Conservation (phyloP, 2,113 vertebrate species). For the Carlito syrichta region DNA sequence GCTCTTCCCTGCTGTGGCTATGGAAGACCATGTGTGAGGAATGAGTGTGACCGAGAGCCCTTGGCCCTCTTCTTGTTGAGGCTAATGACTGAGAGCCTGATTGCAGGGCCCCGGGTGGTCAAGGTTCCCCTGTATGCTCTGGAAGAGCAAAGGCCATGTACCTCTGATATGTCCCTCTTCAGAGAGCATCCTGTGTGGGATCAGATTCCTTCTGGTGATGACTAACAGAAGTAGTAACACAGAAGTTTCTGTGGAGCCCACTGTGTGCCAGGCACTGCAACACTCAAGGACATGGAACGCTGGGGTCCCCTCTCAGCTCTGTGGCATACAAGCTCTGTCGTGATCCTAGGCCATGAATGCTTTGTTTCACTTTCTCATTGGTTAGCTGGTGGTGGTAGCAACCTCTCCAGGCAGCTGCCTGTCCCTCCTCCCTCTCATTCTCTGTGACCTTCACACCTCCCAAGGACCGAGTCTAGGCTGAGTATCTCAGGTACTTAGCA, state of each 20-base stretch:
- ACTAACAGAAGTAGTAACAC: too few relatives aligned
- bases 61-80: neutral
- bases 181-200: too few relatives aligned
- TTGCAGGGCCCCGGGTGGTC: neutral
- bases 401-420: too few relatives aligned
- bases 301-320: neutral
- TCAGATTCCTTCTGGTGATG: neutral
- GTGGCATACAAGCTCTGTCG: neutral
- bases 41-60: neutral
- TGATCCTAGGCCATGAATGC: neutral
- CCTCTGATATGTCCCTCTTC: neutral
- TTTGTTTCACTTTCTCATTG: neutral
- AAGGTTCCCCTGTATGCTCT: neutral
- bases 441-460: too few relatives aligned
- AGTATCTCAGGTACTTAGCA: neutral
- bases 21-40: accelerated
- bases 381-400: neutral
- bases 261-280: accelerated
- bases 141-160: neutral
- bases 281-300: accelerated
- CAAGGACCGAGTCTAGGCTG: accelerated
- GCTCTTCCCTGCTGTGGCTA: too few relatives aligned
- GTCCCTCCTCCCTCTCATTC: too few relatives aligned
- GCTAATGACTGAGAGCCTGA: neutral
- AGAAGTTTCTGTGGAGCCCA: accelerated